Evolutionary conservation across 2,113 vertebrate species (phyloP).

Genomic region (Sorex fumeus): DNA sequence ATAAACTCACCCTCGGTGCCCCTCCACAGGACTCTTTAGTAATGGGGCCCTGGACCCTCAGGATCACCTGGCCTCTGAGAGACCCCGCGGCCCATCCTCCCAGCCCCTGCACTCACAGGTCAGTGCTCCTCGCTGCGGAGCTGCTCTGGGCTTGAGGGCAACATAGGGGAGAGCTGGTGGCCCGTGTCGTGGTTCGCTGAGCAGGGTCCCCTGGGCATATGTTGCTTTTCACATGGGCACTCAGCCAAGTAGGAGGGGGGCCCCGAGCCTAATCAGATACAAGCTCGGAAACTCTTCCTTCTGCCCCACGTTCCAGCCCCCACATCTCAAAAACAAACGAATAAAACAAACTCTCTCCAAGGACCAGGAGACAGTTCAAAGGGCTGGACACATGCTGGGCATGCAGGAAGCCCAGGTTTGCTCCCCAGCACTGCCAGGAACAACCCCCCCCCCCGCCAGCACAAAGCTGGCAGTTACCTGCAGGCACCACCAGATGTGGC

Average conservation of each 20-base stretch:
- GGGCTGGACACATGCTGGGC: too few species aligned
- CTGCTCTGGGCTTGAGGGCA: conserved; percentile 72
- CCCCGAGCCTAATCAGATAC: not conserved
- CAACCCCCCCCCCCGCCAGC: too few species aligned
- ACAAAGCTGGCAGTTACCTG: too few species aligned
- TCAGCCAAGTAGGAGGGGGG: not conserved
- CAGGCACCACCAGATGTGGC: too few species aligned
- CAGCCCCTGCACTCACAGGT: too few species aligned
- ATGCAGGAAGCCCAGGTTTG: too few species aligned
- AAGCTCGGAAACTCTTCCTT: not conserved
- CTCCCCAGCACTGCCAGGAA: too few species aligned
- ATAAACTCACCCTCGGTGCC: not conserved
- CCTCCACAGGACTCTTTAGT: not conserved
- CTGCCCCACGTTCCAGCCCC: not conserved
- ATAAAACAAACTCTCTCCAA: too few species aligned
- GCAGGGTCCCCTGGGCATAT: conserved; percentile 69
- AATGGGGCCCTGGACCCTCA: not conserved
- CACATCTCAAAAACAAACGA: too few species aligned
- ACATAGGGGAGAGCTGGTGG: not conserved
- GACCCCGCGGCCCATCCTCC: too few species aligned
- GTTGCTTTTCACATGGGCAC: conserved; percentile 21
- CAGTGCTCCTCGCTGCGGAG: not conserved
- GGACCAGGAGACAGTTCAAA: too few species aligned
- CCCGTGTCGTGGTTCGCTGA: conserved; percentile 66
- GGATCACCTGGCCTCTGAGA: too few species aligned